Evolutionary conservation across 2,113 vertebrate genomes (phyloP), one percentile per base, ranked within the genome.

Genomic region (Odontesthes bonariensis): DNA sequence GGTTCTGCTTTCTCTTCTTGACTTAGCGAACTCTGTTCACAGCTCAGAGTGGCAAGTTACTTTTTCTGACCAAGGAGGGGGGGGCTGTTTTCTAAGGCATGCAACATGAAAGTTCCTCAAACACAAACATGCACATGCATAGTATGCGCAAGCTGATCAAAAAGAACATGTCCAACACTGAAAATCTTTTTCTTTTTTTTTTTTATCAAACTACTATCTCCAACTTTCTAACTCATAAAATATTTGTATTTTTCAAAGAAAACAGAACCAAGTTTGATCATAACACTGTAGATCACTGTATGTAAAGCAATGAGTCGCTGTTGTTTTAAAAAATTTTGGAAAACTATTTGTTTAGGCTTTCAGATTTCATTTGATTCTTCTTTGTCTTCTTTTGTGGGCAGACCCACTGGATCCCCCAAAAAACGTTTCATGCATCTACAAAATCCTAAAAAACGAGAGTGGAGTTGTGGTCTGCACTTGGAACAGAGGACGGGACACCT

Each of bases 401-500:
- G 94, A 93, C 42, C 72, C 67, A 38, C 94, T 93, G 23, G 88
- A 86, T 20, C 7, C 0, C 1, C 92, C 93, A 4, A 64, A 79
- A 76, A 87, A 88, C 55, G 49, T 94, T 46, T 88, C 65, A 1
- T 95, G 94, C 73, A 32, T 69, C 65, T 81, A 88, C 64, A 59
- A 85, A 8, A 63, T 88, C 8, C 12, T 0, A 6, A 70, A n/a
- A 33, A 61, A 53, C 14, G 22, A 78, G 35, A 62, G 14, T 10
- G 80, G 90, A 47, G 64, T 59, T 31, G 78, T 94, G 68, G 32
- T 19, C 10, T 95, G 94, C 73, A 76, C 70, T 5, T 94, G 94
- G 93, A 60, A 79, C n/a, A 74, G 60, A 57, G 92, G 91, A 86
- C 73, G 79, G 14, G 49, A 92, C n/a, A 93, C 93, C 2, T 67